These are phyloP conservation scores for Clupea harengus DNA, from an alignment of 2,113 vertebrate species.

Conservation along the genomic window DNA sequence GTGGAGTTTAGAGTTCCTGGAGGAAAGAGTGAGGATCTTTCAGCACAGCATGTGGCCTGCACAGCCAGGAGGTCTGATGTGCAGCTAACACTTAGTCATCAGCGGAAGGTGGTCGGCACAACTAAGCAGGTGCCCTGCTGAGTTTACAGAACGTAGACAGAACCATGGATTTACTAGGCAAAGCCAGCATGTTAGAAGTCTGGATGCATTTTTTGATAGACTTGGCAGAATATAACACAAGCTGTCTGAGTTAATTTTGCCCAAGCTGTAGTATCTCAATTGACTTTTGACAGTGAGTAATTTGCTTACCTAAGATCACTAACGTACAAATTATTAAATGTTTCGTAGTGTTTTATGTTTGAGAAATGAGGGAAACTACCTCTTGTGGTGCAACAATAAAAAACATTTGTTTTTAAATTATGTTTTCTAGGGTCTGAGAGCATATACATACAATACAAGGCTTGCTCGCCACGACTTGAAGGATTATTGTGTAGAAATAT, in stretches of 20 bases:
- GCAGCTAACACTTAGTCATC: slow-evolving; percentile 4
- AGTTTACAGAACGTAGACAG: neutral
- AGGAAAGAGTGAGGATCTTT: neutral
- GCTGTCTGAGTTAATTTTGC: neutral
- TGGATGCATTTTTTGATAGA: neutral
- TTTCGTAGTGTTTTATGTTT: neutral
- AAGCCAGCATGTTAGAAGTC: neutral
- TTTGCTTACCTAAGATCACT: neutral
- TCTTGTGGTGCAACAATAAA: neutral
- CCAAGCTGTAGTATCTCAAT: neutral
- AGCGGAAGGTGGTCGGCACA: neutral
- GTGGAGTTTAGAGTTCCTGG: neutral
- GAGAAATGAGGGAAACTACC: neutral
- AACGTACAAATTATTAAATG: neutral
- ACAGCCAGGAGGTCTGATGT: neutral
- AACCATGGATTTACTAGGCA: neutral
- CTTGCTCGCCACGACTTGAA: neutral
- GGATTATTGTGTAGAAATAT: neutral
- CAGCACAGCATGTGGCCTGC: neutral
- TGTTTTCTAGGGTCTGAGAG: neutral
- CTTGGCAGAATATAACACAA: neutral
- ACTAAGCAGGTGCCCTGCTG: neutral
- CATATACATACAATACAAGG: neutral
- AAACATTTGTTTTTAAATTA: neutral
- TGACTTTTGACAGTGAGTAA: neutral